Conservation (phyloP, 2,797 vertebrate species). For the Hemibagrus guttatus region DNA sequence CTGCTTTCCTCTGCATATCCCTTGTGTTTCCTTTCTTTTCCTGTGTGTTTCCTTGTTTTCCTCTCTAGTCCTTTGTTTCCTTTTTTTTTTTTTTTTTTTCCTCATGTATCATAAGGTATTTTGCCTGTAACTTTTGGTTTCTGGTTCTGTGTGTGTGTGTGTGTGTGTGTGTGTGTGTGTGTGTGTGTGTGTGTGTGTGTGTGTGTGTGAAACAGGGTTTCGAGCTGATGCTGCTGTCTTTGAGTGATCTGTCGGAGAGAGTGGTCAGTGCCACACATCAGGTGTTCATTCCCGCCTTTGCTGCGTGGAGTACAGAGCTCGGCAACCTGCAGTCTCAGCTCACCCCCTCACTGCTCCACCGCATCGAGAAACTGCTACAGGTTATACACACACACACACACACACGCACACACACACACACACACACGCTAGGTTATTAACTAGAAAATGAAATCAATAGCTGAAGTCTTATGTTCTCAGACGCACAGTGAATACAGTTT, state of each 20-base stretch:
- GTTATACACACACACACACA: constrained; percentile 63
- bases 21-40: no score
- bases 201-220: constrained; percentile 80
- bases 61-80: no score
- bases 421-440: background rate
- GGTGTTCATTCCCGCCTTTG: constrained; percentile 97
- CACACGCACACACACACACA: background rate
- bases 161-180: constrained; percentile 23
- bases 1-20: no score
- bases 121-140: no score
- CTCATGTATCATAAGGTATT: no score
- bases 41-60: no score
- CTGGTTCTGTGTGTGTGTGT: background rate
- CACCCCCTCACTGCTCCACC: constrained; percentile 89
- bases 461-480: background rate
- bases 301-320: constrained; percentile 95
- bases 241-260: constrained; percentile 95
- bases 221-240: constrained; percentile 91
- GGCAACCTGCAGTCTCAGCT: constrained; percentile 89
- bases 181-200: background rate
- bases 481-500: background rate
- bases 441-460: background rate
- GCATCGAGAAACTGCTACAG: constrained; percentile 94
- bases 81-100: no score
- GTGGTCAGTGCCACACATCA: constrained; percentile 95